Conservation (phyloP, 2,797 vertebrate species). For the Anabas testudineus region DNA sequence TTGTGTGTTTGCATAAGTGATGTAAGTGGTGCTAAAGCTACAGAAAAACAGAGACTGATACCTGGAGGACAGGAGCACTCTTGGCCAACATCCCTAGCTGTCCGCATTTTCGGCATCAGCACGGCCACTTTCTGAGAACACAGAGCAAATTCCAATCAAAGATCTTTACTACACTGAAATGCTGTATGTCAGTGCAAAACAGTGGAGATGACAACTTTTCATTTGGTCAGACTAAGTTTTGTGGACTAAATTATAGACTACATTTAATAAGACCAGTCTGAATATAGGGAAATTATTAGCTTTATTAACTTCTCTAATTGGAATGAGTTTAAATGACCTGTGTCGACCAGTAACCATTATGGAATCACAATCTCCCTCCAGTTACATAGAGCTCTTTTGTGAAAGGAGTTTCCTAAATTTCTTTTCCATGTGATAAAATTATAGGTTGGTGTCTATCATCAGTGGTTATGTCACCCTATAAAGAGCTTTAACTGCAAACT, state of each 20-base stretch:
- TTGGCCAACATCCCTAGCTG: conserved; percentile 85
- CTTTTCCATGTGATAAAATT: conserved; percentile 43
- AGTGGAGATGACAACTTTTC: not conserved
- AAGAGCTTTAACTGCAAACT: conserved; percentile 57
- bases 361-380: conserved; percentile 14
- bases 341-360: conserved; percentile 23
- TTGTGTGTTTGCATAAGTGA: conserved; percentile 4
- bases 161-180: not conserved
- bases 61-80: conserved; percentile 94
- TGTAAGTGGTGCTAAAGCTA: not conserved
- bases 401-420: conserved; percentile 23
- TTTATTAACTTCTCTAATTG: not conserved
- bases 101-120: conserved; percentile 86
- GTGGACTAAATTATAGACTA: not conserved
- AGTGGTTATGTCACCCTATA: conserved; percentile 56
- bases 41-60: conserved; percentile 70
- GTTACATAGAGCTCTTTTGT: conserved; percentile 15
- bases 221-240: not conserved
- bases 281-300: not conserved
- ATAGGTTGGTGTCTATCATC: conserved; percentile 55
- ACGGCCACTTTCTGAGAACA: conserved; percentile 86
- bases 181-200: not conserved
- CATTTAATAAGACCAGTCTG: not conserved
- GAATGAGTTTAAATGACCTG: conserved; percentile 14
- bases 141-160: conserved; percentile 21